phyloP scores from a whole-genome alignment of 2,888 invertebrate genomes.

The Tenthredo distinguenda region DNA sequence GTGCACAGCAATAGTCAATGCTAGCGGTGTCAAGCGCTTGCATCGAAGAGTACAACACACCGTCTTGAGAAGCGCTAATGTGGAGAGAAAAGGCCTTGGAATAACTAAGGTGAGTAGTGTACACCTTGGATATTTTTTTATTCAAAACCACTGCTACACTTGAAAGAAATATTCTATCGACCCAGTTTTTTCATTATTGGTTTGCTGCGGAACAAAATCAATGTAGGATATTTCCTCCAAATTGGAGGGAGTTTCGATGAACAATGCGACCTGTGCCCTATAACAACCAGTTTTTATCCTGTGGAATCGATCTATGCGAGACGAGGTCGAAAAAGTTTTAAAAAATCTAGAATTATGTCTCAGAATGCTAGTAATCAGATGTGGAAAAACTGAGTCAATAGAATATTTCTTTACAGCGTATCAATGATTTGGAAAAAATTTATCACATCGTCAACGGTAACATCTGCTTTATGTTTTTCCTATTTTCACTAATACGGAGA shows the following conservation, averaged over 20 bases:
- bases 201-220: too few relatives aligned
- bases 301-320: too few relatives aligned
- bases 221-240: too few relatives aligned
- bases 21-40: constrained; percentile 89
- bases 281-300: too few relatives aligned
- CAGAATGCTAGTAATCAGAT: background rate
- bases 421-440: background rate
- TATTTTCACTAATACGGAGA: constrained; percentile 64
- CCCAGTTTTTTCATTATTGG: too few relatives aligned
- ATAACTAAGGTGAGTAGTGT: constrained; percentile 87
- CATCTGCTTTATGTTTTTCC: constrained; percentile 54
- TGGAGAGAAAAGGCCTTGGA: constrained; percentile 93
- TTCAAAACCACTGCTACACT: background rate
- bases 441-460: constrained; percentile 10
- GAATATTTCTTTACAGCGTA: background rate
- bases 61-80: constrained; percentile 91
- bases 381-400: background rate
- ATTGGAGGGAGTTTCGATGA: too few relatives aligned
- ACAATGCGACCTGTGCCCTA: too few relatives aligned
- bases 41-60: constrained; percentile 94
- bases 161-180: background rate
- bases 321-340: too few relatives aligned
- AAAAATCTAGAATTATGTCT: background rate
- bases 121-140: background rate
- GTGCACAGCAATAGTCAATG: constrained; percentile 88